These are phyloP conservation scores for Maccullochella peelii DNA, from an alignment of 2,113 vertebrate genomes.

Conservation along the genomic window DNA sequence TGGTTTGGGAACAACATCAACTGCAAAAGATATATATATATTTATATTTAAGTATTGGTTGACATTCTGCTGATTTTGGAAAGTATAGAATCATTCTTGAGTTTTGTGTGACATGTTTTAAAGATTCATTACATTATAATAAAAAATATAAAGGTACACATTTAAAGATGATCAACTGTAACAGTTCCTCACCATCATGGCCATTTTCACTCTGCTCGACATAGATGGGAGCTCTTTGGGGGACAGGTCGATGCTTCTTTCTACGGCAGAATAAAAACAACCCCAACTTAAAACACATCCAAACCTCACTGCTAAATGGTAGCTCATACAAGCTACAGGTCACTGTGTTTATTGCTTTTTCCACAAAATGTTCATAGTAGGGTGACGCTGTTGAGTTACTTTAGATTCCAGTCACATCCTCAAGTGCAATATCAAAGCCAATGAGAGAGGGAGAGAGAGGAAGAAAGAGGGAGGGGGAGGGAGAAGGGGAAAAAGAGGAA, in stretches of 20 bases:
- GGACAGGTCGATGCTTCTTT: slow-evolving; percentile 88
- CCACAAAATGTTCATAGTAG: slow-evolving; percentile 1
- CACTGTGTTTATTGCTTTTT: not conserved
- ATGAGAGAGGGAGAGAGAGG: not conserved
- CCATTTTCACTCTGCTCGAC: slow-evolving; percentile 89
- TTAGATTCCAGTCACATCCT: slow-evolving; percentile 63
- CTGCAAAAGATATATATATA: slow-evolving; percentile 73
- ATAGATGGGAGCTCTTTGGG: slow-evolving; percentile 85
- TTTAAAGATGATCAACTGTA: not conserved
- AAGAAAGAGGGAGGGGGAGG: not conserved
- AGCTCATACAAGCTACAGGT: not conserved
- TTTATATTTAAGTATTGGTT: not conserved
- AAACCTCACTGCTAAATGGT: not conserved
- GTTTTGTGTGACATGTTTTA: too few species aligned
- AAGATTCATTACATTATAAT: not conserved
- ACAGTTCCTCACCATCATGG: slow-evolving; percentile 87
- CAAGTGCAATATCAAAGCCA: slow-evolving; percentile 48
- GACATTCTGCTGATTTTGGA: not conserved
- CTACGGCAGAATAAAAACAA: slow-evolving; percentile 71
- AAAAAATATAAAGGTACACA: not conserved
- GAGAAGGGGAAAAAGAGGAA: not conserved
- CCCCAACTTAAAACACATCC: not conserved
- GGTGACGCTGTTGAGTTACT: slow-evolving; percentile 23
- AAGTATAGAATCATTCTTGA: not conserved
- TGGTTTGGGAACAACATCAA: slow-evolving; percentile 88